Evolutionary conservation across 2,113 vertebrate species (phyloP), one percentile per base, ranked within the genome.

Genomic region (Eurystomus gularis): DNA sequence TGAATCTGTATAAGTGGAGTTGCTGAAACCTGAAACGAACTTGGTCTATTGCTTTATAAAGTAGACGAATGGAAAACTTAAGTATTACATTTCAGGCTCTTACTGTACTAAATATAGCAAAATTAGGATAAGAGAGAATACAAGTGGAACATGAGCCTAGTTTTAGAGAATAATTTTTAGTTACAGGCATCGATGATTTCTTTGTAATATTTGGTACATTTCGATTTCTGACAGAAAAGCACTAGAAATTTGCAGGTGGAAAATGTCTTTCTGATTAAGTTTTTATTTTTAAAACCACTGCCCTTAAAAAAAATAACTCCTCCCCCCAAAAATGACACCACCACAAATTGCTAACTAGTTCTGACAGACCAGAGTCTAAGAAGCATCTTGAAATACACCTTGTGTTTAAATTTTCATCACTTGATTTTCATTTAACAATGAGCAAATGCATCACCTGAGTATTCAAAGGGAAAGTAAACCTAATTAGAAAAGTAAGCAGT

Each of bases 81-180:
- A 69, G 90, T 93, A 94, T 95, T 94, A 84, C 40, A 86, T 95
- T 95, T 94, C 96, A 96, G 70, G 88, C 37, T 95, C 28, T 86
- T 93, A 88, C 42, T 69, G 57, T 79, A 95, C 71, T 95, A 93
- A 94, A 79, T 61, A 96, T 84, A 95, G 86, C 57, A 94, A 90
- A 93, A 97, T 95, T 84, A 86, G 65, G 61, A 92, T 86, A n/a
- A 88, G 48, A 24, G 26, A 92, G 48, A 86, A 86, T 83, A 33
- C 49, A 88, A 60, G 18, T 73, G 61, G 82, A 90, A 77, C 4
- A 0, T 64, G 39, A 86, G 65, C 35, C 55, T 90, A 33, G 24
- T 35, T 92, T 88, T 58, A 93, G 48, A 88, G 39, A 61, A 11
- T 23, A 44, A 19, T 44, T 84, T 77, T 80, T 94, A 88, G 19